Evolutionary conservation across 2,113 vertebrate species (phyloP), one percentile per base, ranked within the genome.

Genomic region (Mungos mungo): DNA sequence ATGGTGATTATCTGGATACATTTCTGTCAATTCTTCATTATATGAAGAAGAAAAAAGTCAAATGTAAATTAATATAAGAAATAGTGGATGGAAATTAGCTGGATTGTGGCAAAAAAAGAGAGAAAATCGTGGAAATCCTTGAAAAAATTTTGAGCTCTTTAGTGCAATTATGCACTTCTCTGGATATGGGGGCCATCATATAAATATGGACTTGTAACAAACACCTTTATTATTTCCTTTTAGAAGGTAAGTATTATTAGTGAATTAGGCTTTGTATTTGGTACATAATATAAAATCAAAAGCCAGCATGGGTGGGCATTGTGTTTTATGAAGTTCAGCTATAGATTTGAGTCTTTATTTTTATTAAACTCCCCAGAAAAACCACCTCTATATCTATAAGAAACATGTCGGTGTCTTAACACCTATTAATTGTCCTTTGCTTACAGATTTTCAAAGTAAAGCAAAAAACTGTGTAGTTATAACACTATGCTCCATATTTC

Each of bases 41-140:
- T 41, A 91, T 45, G 47, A 94, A 66, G 31, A 87, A 96, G 38
- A 76, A 74, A 92, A 76, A 86, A 94, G 18, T 52, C n/a, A 94
- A 94, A 72, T 83, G 3, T 83, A 86, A 47, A 77, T 80, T 68
- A 45, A 29, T 4, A 9, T 72, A 79, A 79, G 41, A 89, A 82
- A 66, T 0, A n/a, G 16, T 79, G 52, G 29, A 33, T 92, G 27
- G 65, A 90, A 93, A 63, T 74, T 69, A 68, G 31, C 16, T 82
- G 41, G 29, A 50, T 12, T 21, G 2, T 25, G 87, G 13, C 10
- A 47, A 88, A 94, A 80, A 27, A 21, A 57, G 21, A 57, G 5
- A 57, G 23, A 23, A 60, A 60, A 60, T 21, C 21, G 31, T 79
- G 35, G 63, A 96, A 60, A 89, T 31, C 29, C 60, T 65, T 63